Evolutionary conservation across 2,888 invertebrate genomes (phyloP), one percentile per base, ranked within the genome.

Genomic region (Toxonevra muliebris): DNA sequence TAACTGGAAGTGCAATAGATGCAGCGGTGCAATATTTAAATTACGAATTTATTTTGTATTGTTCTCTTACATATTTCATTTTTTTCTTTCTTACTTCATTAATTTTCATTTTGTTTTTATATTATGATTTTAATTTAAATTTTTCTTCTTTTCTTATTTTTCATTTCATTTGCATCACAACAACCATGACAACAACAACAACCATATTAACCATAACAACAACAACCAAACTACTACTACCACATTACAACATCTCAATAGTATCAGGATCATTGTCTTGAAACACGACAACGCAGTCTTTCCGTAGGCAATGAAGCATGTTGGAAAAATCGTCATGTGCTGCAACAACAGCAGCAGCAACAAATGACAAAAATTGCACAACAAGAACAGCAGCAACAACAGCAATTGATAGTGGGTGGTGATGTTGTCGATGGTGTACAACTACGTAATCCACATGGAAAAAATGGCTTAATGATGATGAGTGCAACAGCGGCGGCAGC

Each of bases 271-370:
- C 83, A 83, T 71, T 83, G 81, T 74, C 76, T 77, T 62, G 84
- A 84, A 75, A 79, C 82, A 61, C 81, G 85, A 48, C 84, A 84
- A 71, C 82, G 85, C 63, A 85, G 85, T 66, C 78, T 83, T 19
- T 86, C 85, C 42, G 85, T 86, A 70, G 85, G 85, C 74, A 86
- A 83, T 74, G 85, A 85, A 72, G 77, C 80, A 68, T 77, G 80
- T 69, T 86, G 82, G 83, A 81, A 81, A 70, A 81, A 80, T 75
- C 82, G 81, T n/a, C 83, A 81, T 63, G 65, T 77, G 58, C 76
- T 74, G 52, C 74, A 76, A 48, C 74, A 74, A 61, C 74, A 71
- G 40, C 76, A 69, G 30, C 70, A 69, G 12, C 73, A 71, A 15
- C 69, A 69, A 42, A 74, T 71, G 42, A 71, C 75, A 13, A 72